Evolutionary conservation across 2,888 invertebrate species (phyloP).

Genomic region (Sminthurinus aureus): DNA sequence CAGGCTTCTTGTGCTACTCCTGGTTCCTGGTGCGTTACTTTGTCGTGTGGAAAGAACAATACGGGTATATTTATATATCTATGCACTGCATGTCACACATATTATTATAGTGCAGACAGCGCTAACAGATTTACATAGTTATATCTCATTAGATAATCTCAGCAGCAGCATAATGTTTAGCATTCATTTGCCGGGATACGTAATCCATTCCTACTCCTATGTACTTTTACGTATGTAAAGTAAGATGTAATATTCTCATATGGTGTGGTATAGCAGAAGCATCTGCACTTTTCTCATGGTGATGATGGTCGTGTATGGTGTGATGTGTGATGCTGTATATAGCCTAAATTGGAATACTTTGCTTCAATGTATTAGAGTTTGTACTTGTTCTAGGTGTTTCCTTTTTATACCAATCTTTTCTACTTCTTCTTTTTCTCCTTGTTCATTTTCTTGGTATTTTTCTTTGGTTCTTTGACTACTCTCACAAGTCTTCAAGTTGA

Average conservation of each 20-base stretch:
- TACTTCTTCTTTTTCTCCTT: neutral
- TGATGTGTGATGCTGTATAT: no score
- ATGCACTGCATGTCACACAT: no score
- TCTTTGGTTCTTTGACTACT: neutral
- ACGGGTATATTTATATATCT: neutral
- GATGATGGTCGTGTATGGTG: neutral
- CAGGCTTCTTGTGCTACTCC: neutral
- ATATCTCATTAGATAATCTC: neutral
- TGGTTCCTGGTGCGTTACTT: neutral
- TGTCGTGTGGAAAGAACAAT: neutral
- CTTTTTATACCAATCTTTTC: neutral
- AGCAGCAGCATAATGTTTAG: neutral
- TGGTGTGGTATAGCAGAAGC: neutral
- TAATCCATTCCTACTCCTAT: no score
- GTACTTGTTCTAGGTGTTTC: neutral
- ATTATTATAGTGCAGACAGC: no score
- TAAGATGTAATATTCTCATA: neutral
- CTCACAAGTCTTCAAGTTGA: neutral
- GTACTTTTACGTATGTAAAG: neutral
- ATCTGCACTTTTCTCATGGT: neutral
- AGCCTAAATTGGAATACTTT: no score
- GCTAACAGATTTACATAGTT: neutral
- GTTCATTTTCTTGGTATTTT: neutral
- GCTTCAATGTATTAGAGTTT: no score
- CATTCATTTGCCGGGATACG: neutral